Percentiles rank a stretch among this genome's conserved stretches.
Evolutionary conservation across 2,797 vertebrate genomes (phyloP).

Genomic region (Hylomyscus alleni): DNA sequence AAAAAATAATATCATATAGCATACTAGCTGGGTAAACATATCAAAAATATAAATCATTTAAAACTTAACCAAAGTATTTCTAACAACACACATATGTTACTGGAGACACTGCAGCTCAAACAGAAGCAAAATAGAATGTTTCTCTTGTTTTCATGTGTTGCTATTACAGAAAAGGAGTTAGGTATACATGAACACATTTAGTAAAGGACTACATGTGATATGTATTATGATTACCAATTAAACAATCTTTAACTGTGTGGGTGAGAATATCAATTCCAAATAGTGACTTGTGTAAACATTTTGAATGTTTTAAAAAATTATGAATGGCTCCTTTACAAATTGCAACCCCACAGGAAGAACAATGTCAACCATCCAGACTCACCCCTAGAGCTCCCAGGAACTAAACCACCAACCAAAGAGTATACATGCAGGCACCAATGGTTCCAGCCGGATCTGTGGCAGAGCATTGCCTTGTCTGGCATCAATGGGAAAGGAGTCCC

Average conservation of each 20-base stretch:
- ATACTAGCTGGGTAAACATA: neutral
- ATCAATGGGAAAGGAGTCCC: too few species aligned
- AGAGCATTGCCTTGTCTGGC: too few species aligned
- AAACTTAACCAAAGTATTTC: constrained; percentile 8
- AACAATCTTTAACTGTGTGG: neutral
- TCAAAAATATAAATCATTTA: neutral
- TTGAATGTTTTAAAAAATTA: constrained; percentile 18
- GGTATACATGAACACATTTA: neutral
- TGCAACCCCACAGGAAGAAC: too few species aligned
- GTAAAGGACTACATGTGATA: neutral
- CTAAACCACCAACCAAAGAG: too few species aligned
- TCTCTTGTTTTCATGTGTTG: neutral
- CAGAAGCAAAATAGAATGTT: neutral
- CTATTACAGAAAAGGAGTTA: neutral
- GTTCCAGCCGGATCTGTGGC: too few species aligned
- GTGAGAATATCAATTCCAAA: constrained; percentile 31
- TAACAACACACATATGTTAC: neutral
- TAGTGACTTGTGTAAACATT: neutral
- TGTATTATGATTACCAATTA: constrained; percentile 12
- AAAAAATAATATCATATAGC: neutral
- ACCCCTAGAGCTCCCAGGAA: too few species aligned
- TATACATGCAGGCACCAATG: too few species aligned
- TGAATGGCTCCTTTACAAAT: neutral
- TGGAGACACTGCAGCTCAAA: neutral
- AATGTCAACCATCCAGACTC: too few species aligned